Evolutionary conservation across 1,140 invertebrate species (phyloP).

Genomic region (Trichogramma pretiosum): DNA sequence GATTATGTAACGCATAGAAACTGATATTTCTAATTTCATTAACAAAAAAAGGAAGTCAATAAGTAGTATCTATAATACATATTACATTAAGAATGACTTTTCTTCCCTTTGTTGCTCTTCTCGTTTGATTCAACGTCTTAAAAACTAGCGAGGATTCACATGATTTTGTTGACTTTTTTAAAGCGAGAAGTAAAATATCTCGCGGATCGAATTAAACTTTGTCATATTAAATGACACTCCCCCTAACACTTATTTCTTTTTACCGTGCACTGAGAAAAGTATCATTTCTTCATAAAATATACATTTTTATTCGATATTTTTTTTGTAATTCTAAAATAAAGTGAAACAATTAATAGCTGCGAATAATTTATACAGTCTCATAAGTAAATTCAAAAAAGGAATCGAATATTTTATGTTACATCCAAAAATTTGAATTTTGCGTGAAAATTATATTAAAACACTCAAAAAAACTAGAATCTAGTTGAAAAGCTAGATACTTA

Average conservation of each 20-base stretch:
- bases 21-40: slow-evolving; percentile 8
- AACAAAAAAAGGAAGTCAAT: slow-evolving; percentile 15
- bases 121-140: slow-evolving; percentile 10
- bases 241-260: slow-evolving; percentile 3
- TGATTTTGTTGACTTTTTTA: slow-evolving; percentile 12
- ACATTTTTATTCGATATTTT: too few species aligned
- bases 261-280: slow-evolving; percentile 4
- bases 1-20: slow-evolving; percentile 2
- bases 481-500: too few species aligned
- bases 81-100: slow-evolving; percentile 6
- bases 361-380: too few species aligned
- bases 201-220: slow-evolving; percentile 1
- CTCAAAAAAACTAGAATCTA: too few species aligned
- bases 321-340: too few species aligned
- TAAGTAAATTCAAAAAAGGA: too few species aligned
- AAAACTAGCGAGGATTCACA: slow-evolving; percentile 15
- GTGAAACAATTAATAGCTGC: too few species aligned
- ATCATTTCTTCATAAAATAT: not conserved
- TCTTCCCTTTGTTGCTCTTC: not conserved
- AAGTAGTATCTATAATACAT: slow-evolving; percentile 9
- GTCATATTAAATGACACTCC: not conserved
- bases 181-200: slow-evolving; percentile 1
- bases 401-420: too few species aligned
- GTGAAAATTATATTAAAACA: too few species aligned
- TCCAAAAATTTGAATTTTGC: not conserved